Percentiles rank a stretch among this genome's conserved stretches.
Conservation (phyloP, 2,888 invertebrate genomes). For the Drosophila ustulata region DNA sequence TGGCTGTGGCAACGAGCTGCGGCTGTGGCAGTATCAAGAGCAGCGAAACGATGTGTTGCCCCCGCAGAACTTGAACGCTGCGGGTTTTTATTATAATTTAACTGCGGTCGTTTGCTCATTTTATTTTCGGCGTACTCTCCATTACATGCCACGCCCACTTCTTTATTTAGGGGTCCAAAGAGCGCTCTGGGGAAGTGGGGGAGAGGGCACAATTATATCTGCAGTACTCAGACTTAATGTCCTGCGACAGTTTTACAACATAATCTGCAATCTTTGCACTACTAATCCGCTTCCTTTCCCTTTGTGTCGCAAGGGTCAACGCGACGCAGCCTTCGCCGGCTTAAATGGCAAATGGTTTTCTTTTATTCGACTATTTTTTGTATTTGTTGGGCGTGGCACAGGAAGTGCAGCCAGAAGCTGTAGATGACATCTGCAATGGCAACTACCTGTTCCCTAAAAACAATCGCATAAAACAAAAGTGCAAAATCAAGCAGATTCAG, state of each 20-base stretch:
- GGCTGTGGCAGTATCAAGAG: slow-evolving; percentile 11
- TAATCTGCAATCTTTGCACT: slow-evolving; percentile 65
- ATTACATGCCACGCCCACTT: slow-evolving; percentile 71
- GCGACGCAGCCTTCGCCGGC: slow-evolving; percentile 37
- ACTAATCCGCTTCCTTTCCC: slow-evolving; percentile 63
- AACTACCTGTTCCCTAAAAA: slow-evolving; percentile 56
- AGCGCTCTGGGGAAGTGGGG: not conserved
- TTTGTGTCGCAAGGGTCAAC: slow-evolving; percentile 48
- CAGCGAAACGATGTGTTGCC: slow-evolving; percentile 31
- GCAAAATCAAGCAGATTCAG: not conserved
- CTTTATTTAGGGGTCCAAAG: not conserved
- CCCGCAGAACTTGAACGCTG: slow-evolving; percentile 73
- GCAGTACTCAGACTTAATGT: slow-evolving; percentile 50
- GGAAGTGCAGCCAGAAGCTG: slow-evolving; percentile 60
- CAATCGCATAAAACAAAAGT: not conserved
- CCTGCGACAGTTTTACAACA: slow-evolving; percentile 71
- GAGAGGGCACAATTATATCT: slow-evolving; percentile 26
- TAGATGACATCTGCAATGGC: slow-evolving; percentile 44
- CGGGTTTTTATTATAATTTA: slow-evolving; percentile 65
- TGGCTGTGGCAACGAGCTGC: not conserved
- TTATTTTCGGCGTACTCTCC: slow-evolving; percentile 49
- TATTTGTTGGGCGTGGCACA: slow-evolving; percentile 76
- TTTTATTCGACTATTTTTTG: slow-evolving; percentile 21
- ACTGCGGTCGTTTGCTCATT: slow-evolving; percentile 48
- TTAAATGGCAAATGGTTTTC: slow-evolving; percentile 63